These are phyloP conservation scores for Maccullochella peelii DNA, from an alignment of 2,113 vertebrate genomes.

Conservation along the genomic window DNA sequence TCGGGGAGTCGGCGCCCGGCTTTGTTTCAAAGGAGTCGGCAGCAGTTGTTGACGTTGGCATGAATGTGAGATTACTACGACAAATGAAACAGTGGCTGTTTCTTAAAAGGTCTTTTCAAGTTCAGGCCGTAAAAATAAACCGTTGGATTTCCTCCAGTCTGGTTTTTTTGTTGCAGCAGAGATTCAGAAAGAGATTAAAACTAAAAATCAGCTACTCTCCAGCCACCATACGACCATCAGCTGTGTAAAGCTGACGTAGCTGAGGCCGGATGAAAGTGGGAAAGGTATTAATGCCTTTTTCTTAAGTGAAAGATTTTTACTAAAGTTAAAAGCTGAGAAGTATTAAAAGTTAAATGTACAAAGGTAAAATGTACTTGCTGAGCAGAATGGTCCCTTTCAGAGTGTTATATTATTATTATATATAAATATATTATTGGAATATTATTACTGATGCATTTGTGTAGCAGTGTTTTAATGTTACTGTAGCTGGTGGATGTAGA, in stretches of 20 bases:
- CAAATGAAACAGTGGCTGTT: slow-evolving; percentile 44
- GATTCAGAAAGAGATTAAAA: background rate
- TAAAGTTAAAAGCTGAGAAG: too few relatives aligned
- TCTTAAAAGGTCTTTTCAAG: slow-evolving; percentile 35
- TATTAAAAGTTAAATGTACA: too few relatives aligned
- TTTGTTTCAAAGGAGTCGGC: slow-evolving; percentile 14
- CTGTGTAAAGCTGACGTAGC: background rate
- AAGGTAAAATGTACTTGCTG: too few relatives aligned
- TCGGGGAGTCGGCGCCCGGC: background rate
- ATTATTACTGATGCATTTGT: background rate
- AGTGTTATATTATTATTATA: too few relatives aligned
- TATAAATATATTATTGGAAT: background rate
- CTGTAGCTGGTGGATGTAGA: too few relatives aligned
- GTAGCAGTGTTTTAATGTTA: too few relatives aligned
- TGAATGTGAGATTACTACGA: slow-evolving; percentile 16
- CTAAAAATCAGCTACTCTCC: background rate
- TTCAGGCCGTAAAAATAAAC: slow-evolving; percentile 36
- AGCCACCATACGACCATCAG: background rate
- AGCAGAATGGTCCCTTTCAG: too few relatives aligned
- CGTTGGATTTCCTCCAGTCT: slow-evolving; percentile 9
- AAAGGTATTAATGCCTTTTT: background rate
- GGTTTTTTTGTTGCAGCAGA: slow-evolving; percentile 10
- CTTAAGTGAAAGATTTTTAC: too few relatives aligned
- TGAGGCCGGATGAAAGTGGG: background rate
- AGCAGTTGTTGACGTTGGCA: slow-evolving; percentile 52